phyloP scores from a whole-genome alignment of 2,113 vertebrate species.

The Serilophus lunatus region DNA sequence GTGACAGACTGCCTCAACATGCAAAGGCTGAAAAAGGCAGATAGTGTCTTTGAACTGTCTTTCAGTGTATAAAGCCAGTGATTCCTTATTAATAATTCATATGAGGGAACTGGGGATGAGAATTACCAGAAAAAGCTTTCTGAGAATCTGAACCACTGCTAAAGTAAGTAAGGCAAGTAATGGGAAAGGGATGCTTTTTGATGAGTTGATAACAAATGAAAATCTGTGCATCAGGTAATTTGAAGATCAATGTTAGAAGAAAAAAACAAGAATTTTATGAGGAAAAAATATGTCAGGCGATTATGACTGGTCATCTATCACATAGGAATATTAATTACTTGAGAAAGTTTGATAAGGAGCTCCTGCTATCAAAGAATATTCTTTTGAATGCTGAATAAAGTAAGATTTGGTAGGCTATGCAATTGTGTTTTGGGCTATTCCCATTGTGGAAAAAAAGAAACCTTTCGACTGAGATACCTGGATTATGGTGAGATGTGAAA shows the following conservation, averaged over 20 bases:
- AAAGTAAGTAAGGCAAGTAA: background rate
- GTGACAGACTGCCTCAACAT: background rate
- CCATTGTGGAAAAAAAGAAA: background rate
- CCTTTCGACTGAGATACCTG: background rate
- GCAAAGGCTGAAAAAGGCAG: background rate
- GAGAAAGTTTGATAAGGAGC: background rate
- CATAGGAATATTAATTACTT: background rate
- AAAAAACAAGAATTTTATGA: background rate
- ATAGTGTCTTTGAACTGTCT: background rate
- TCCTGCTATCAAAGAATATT: background rate
- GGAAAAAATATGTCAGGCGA: background rate
- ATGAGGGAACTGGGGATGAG: accelerated
- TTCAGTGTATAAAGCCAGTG: background rate
- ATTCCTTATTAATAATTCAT: background rate
- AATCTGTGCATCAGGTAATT: background rate
- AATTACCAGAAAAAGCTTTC: background rate
- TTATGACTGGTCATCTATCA: background rate
- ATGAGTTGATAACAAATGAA: background rate
- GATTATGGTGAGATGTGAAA: background rate
- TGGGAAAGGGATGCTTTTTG: background rate
- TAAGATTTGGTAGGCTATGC: background rate
- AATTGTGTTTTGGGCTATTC: background rate
- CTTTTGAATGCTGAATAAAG: background rate
- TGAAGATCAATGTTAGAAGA: background rate
- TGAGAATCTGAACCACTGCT: background rate